Evolutionary conservation across 2,888 invertebrate species (phyloP).

Genomic region (Fabriciana adippe): DNA sequence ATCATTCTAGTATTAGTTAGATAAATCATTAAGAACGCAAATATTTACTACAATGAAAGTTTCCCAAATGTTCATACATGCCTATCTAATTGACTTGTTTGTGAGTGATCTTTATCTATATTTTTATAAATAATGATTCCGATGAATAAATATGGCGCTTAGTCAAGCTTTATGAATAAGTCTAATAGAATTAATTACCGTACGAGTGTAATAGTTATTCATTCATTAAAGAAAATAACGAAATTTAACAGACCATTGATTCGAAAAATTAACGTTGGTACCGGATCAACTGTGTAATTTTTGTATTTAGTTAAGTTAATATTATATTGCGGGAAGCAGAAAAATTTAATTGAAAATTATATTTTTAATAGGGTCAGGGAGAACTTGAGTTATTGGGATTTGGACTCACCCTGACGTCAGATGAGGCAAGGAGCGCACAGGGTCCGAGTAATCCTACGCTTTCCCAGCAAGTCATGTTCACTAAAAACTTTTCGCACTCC

Average conservation of each 20-base stretch:
- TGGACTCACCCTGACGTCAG: constrained; percentile 76
- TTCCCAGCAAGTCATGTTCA: constrained; percentile 81
- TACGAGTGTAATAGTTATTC: background rate
- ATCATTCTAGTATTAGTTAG: constrained; percentile 26
- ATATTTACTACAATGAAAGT: constrained; percentile 38
- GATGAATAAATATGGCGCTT: constrained; percentile 17
- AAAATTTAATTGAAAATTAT: constrained; percentile 19
- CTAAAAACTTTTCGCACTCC: constrained; percentile 49
- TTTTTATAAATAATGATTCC: constrained; percentile 14
- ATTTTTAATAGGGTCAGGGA: constrained; percentile 30
- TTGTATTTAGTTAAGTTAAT: constrained; percentile 16
- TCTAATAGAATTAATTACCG: too few species aligned
- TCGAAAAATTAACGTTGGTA: constrained; percentile 18
- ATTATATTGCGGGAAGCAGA: constrained; percentile 15
- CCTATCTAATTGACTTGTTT: constrained; percentile 45
- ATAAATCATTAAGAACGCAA: constrained; percentile 38
- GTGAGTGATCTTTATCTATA: constrained; percentile 30
- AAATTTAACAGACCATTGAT: constrained; percentile 14
- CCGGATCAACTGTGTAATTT: constrained; percentile 18
- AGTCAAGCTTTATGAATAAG: background rate
- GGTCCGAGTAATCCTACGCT: constrained; percentile 79
- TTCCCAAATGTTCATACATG: constrained; percentile 34
- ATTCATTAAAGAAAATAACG: constrained; percentile 4
- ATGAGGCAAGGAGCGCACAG: constrained; percentile 76
- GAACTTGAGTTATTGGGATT: constrained; percentile 43